Base-by-base conservation (phyloP, 2,888 invertebrate genomes). In the Seira ritae region DNA sequence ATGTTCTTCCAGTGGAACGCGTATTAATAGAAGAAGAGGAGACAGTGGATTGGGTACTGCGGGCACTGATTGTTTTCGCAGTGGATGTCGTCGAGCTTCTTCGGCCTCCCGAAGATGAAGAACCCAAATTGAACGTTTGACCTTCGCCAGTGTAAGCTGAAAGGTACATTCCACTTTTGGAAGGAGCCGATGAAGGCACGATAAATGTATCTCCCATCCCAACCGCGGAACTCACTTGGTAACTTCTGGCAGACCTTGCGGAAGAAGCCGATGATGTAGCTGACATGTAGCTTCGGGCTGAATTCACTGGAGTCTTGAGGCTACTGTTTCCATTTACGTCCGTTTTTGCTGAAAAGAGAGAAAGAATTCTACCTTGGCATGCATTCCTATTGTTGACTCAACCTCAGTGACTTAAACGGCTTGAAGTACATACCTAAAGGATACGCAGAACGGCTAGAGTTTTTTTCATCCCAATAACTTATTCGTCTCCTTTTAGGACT, bases 401-500 rank as follows among this genome's bases (percentile, higher is more conserved):
- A n/a, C n/a, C n/a, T n/a, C n/a, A n/a, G n/a, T n/a, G n/a, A 31
- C 31, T 31, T 31, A 31, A 31, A 31, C 31, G 31, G 31, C 8
- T 31, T n/a, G n/a, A n/a, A n/a, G n/a, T n/a, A n/a, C n/a, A n/a
- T 71, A 71, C 78, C 70, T 1, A 62, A n/a, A 1, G 46, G n/a
- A 0, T 23, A 17, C 0, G 80, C 55, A 1, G 37, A 46, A 20
- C 42, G 46, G 8, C 66, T 62, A 12, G 12, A 15, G n/a, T 73
- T 80, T 69, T 46, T 67, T 1, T 80, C 84, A n/a, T 82, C 82
- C 73, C 74, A 84, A 19, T 72, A 86, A 65, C 84, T 86, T 12
- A 83, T 83, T 67, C 86, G 71, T 24, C 86, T 70, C 37, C 84
- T 20, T 68, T 86, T 86, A 0, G 86, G 86, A 68, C 86, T 86